A percentile compares a stretch with the other conserved stretches of the same genome.
phyloP scores from a whole-genome alignment of 2,113 vertebrate species.

The Hyperopisus bebe region DNA sequence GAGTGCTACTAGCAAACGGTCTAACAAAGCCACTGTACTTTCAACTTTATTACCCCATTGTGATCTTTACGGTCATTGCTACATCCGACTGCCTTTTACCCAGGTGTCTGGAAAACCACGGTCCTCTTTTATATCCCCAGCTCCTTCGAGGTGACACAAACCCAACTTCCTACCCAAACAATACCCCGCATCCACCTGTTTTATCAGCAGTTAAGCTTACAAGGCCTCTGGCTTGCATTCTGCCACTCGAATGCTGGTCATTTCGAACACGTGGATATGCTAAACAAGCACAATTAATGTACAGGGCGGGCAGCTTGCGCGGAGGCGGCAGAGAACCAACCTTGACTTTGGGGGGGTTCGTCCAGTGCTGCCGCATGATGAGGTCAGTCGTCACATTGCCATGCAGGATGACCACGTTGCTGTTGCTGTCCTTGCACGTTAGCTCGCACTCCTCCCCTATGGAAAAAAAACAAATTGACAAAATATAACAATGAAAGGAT shows the following conservation, averaged over 20 bases:
- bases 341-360: slow-evolving; percentile 86
- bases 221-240: not conserved
- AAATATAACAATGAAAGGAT: not conserved
- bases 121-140: not conserved
- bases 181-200: not conserved
- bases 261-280: not conserved
- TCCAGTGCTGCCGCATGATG: slow-evolving; percentile 79
- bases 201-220: not conserved
- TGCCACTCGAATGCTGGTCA: not conserved
- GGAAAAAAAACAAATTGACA: not conserved
- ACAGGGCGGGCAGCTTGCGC: not conserved
- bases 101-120: not conserved
- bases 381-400: slow-evolving; percentile 72
- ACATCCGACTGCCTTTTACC: not conserved
- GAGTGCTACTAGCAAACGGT: not conserved
- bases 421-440: slow-evolving; percentile 80
- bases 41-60: not conserved
- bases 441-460: slow-evolving; percentile 83
- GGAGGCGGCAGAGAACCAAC: slow-evolving; percentile 54
- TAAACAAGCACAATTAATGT: not conserved
- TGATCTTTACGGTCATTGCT: not conserved
- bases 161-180: not conserved
- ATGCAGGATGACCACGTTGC: slow-evolving; percentile 80
- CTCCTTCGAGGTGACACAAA: not conserved
- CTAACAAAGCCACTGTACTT: not conserved